Base-by-base conservation (phyloP, 1,140 invertebrate species). In the Plectrocnemia conspersa region DNA sequence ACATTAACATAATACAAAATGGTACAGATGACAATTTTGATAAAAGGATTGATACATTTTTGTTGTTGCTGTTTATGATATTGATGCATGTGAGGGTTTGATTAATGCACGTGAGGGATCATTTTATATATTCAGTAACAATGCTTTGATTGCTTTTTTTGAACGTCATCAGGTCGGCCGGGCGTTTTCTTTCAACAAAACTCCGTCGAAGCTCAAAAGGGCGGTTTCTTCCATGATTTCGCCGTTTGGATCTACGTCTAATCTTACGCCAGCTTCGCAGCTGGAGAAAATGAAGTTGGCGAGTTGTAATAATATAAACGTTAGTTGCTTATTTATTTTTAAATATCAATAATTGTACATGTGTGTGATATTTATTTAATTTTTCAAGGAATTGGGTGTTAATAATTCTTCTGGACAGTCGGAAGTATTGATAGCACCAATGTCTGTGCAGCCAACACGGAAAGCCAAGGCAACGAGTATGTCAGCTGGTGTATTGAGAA, bases 121-220 rank as follows among this genome's bases (percentile, higher is more conserved):
- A n/a, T n/a, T n/a, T n/a, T n/a, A 41, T 19, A 36, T 36, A 23
- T 27, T 47, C 23, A 47, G 29, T 47, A 29, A 47, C 24, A 22
- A 15, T 44, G 16, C 19, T 44, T 41, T 41, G 10, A 15, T 18
- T 2, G 15, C 18, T 7, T 46, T 46, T 46, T 11, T 24, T 54
- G 32, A 10, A 6, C 9, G n/a, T 24, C 29, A 36, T 18, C 46
- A 80, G 79, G 79, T 97, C 16, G 89, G 89, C 40, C 79, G 93
- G 61, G 92, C 92, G 48, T 88, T 97, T 65, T 95, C 92, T 47
- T 93, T 96, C 69, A 94, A 93, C 71, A 92, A 92, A 73, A 96
- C 93, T 4, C 93, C 93, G 16, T 90, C 86, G 44, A 93, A 93
- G 73, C 68, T 96, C 61, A 96, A 94, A 74, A 79, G 93, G 45